A percentile compares a stretch with the other conserved stretches of the same genome.
These are phyloP conservation scores for Falcunculus frontatus DNA, from an alignment of 2,113 vertebrate species.

Conservation along the genomic window DNA sequence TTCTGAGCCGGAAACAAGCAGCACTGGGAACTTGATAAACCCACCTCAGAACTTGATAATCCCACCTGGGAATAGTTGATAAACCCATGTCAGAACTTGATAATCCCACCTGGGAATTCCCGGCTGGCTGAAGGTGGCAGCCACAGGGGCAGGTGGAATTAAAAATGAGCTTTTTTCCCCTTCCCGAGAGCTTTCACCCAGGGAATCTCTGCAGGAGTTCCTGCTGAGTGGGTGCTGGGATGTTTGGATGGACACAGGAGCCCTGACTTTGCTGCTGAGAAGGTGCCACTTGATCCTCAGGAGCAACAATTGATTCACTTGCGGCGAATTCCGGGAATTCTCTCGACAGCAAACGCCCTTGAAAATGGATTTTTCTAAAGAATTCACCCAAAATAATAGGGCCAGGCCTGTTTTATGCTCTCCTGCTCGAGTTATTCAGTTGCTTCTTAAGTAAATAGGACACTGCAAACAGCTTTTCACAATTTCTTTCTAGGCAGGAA, in stretches of 20 bases:
- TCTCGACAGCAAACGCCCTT: not conserved
- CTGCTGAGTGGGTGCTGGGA: not conserved
- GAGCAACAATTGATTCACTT: not conserved
- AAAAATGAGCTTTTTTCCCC: not conserved
- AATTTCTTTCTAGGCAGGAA: not conserved
- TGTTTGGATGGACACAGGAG: not conserved
- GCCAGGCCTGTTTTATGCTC: not conserved
- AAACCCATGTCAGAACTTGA: not conserved
- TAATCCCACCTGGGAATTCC: not conserved
- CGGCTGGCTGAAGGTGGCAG: not conserved
- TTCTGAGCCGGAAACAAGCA: not conserved
- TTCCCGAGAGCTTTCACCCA: not conserved
- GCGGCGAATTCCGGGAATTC: not conserved
- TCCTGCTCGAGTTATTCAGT: slow-evolving; percentile 25
- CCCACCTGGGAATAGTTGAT: not conserved
- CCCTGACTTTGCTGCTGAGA: not conserved
- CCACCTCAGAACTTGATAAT: not conserved
- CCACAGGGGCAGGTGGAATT: not conserved
- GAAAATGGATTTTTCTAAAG: not conserved
- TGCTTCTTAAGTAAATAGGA: not conserved
- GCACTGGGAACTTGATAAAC: too few relatives aligned
- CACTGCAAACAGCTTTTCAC: not conserved
- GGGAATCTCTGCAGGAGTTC: not conserved
- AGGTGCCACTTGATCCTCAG: not conserved
- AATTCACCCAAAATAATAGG: not conserved